Percentiles rank a stretch among this genome's conserved stretches.
Conservation (phyloP, 2,113 vertebrate species). For the Gila orcuttii region DNA sequence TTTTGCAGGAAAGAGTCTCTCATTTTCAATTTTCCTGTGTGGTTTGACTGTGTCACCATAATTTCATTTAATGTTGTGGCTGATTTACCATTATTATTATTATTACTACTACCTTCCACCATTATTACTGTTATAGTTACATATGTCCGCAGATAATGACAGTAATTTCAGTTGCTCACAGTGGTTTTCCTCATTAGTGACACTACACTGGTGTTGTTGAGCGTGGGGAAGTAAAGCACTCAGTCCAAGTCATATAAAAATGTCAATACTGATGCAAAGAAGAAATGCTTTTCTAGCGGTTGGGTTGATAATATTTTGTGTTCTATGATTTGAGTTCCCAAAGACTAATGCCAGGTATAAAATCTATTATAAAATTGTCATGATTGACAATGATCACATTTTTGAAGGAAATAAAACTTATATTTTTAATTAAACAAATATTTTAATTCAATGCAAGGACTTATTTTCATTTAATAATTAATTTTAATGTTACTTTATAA, state of each 20-base stretch:
- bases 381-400: not conserved
- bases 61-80: conserved; percentile 30
- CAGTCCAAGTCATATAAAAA: not conserved
- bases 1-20: conserved; percentile 37
- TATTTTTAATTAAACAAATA: not conserved
- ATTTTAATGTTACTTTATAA: not conserved
- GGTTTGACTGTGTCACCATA: conserved; percentile 36
- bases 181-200: conserved; percentile 36
- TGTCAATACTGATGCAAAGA: not conserved
- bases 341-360: not conserved
- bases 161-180: conserved; percentile 44
- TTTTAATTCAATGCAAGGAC: not conserved
- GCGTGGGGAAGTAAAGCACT: conserved; percentile 11
- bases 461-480: not conserved
- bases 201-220: conserved; percentile 12
- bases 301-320: not conserved
- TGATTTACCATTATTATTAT: conserved; percentile 42
- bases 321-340: not conserved
- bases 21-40: conserved; percentile 47
- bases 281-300: not conserved
- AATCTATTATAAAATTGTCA: not conserved
- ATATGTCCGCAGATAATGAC: conserved; percentile 46
- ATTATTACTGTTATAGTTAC: conserved; percentile 39
- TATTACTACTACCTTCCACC: conserved; percentile 37
- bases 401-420: not conserved